Base-by-base conservation (phyloP, 2,113 vertebrate genomes). In the Xiphorhynchus elegans region DNA sequence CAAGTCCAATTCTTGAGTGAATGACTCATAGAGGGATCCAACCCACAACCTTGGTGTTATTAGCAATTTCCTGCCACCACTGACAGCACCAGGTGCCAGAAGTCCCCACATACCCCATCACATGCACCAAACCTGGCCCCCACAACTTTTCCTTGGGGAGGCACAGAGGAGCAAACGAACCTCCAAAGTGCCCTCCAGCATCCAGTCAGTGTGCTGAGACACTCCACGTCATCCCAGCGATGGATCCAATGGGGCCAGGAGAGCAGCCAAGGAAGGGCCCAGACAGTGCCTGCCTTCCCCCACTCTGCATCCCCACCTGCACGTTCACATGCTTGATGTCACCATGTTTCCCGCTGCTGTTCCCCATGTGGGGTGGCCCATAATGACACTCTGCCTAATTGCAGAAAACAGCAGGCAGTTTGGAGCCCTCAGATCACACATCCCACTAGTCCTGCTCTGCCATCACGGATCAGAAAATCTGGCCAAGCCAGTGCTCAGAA, bases 251-350 rank as follows among this genome's bases (percentile, higher is more conserved):
- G 0, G 46, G 40, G 24, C 26, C 4, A 1, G 50, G 59, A 50
- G 31, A 70, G 24, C 79, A 28, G 31, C 16, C 84, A n/a, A 46
- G 46, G 46, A 10, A 47, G 21, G 55, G 17, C 39, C 14, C 68
- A 23, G 33, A 23, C 39, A 50, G 49, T 19, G 23, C 29, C 40
- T 4, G 2, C 1, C 1, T 29, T 4, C 28, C 29, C 39, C 17
- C 2, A 3, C 13, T n/a, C 50, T 3, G 0, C 1, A 0, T 70
- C 40, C 16, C 55, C 17, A n/a, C 13, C 47, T 17, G 16, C 1
- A 1, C 56, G 20, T 24, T 85, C 21, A 0, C 17, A 17, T 2
- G 0, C 18, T 37, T 3, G 0, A 9, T 37, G 53, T 40, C 25
- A 3, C 39, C 1, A 1, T 23, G 42, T 52, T 33, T 77, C 42